Evolutionary conservation across 2,888 invertebrate species (phyloP).

Genomic region (Temnothorax rugatulus): DNA sequence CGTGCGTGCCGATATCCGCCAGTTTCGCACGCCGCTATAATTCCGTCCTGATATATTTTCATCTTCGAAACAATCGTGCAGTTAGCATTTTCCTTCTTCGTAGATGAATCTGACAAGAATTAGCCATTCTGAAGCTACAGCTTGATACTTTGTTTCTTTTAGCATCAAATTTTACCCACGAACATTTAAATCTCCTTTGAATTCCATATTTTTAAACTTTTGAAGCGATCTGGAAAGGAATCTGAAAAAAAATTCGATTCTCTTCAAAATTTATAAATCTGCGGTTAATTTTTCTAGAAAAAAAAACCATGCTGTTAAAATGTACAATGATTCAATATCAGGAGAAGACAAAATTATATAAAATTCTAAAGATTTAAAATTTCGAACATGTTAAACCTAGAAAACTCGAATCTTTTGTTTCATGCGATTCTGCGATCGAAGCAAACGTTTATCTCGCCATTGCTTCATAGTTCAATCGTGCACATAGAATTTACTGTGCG

Average conservation of each 20-base stretch:
- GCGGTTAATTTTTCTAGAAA: background rate
- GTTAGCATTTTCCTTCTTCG: background rate
- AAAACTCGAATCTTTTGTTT: background rate
- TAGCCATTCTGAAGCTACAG: background rate
- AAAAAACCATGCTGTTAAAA: background rate
- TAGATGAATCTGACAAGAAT: background rate
- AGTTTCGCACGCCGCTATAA: constrained; percentile 14
- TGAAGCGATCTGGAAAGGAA: background rate
- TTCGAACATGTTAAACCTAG: background rate
- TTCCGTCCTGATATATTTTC: background rate
- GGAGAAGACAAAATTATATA: background rate
- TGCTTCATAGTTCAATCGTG: background rate
- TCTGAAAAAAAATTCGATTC: background rate
- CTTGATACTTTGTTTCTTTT: background rate
- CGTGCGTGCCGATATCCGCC: constrained; percentile 21
- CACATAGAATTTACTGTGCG: constrained; percentile 62
- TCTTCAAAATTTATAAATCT: background rate
- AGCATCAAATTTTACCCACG: background rate
- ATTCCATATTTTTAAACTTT: background rate
- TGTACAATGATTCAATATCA: background rate
- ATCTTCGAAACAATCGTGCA: background rate
- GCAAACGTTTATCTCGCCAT: background rate
- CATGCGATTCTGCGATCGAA: background rate
- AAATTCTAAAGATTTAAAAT: background rate
- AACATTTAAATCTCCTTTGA: background rate